These are phyloP conservation scores for Phyllotreta cruciferae DNA, from an alignment of 2,888 invertebrate species.

Conservation along the genomic window DNA sequence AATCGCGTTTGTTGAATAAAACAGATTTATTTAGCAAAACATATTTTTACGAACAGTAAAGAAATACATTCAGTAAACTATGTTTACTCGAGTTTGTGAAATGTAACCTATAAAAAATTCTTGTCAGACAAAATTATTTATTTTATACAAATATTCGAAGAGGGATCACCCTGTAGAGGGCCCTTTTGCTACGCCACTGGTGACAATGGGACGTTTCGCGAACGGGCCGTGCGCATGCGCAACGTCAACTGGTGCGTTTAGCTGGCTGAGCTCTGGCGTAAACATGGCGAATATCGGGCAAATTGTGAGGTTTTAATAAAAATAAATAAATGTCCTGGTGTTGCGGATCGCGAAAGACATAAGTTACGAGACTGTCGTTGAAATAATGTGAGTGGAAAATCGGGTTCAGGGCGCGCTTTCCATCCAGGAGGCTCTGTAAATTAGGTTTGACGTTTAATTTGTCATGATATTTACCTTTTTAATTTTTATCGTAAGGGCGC, in stretches of 20 bases:
- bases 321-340: slow-evolving; percentile 45
- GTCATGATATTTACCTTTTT: slow-evolving; percentile 42
- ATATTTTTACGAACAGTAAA: too few species aligned
- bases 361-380: slow-evolving; percentile 39
- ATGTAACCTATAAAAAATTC: too few species aligned
- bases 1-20: too few species aligned
- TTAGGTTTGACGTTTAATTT: slow-evolving; percentile 42
- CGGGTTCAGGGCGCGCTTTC: slow-evolving; percentile 14
- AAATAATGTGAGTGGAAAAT: slow-evolving; percentile 44
- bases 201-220: slow-evolving; percentile 22
- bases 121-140: too few species aligned
- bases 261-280: slow-evolving; percentile 41
- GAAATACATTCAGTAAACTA: too few species aligned
- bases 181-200: not conserved
- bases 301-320: slow-evolving; percentile 45
- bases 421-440: slow-evolving; percentile 16
- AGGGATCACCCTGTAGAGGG: not conserved
- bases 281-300: slow-evolving; percentile 49
- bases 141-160: too few species aligned
- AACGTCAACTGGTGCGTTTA: slow-evolving; percentile 36
- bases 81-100: too few species aligned
- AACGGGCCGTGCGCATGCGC: slow-evolving; percentile 24
- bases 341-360: slow-evolving; percentile 38
- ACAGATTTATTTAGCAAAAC: too few species aligned
- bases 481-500: slow-evolving; percentile 25